These are phyloP conservation scores for Zaprionus ornatus DNA, from an alignment of 1,140 invertebrate genomes.

Conservation along the genomic window DNA sequence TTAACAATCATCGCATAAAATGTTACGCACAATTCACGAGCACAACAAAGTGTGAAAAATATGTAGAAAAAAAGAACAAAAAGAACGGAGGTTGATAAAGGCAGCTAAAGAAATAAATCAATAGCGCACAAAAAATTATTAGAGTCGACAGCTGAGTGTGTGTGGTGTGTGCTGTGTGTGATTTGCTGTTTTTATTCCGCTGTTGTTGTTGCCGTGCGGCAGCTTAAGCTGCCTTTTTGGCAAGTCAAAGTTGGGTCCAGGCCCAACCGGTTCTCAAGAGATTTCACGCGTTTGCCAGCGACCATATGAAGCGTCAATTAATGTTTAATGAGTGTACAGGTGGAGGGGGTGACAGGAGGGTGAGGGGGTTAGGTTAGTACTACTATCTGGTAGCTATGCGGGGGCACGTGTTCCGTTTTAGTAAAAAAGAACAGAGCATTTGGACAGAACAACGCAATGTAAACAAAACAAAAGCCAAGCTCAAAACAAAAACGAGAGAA, in stretches of 20 bases:
- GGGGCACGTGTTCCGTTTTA: conserved; percentile 46
- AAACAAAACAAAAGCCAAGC: conserved; percentile 39
- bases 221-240: conserved; percentile 40
- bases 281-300: conserved; percentile 67
- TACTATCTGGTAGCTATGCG: conserved; percentile 12
- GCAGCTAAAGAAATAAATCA: conserved; percentile 78
- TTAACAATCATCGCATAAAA: conserved; percentile 54
- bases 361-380: neutral
- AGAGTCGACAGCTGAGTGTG: conserved; percentile 65
- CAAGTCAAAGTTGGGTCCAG: conserved; percentile 34
- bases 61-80: conserved; percentile 10
- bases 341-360: neutral
- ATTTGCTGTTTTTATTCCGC: conserved; percentile 25
- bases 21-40: conserved; percentile 44
- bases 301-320: conserved; percentile 76
- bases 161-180: conserved; percentile 30
- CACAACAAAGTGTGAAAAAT: conserved; percentile 46
- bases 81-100: conserved; percentile 53
- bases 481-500: conserved; percentile 34
- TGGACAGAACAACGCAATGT: conserved; percentile 8
- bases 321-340: conserved; percentile 55
- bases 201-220: neutral
- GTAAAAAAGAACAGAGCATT: neutral
- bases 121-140: conserved; percentile 71
- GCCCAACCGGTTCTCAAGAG: conserved; percentile 77